Base-by-base conservation (phyloP, 2,797 vertebrate genomes). In the Cyclopterus lumpus region DNA sequence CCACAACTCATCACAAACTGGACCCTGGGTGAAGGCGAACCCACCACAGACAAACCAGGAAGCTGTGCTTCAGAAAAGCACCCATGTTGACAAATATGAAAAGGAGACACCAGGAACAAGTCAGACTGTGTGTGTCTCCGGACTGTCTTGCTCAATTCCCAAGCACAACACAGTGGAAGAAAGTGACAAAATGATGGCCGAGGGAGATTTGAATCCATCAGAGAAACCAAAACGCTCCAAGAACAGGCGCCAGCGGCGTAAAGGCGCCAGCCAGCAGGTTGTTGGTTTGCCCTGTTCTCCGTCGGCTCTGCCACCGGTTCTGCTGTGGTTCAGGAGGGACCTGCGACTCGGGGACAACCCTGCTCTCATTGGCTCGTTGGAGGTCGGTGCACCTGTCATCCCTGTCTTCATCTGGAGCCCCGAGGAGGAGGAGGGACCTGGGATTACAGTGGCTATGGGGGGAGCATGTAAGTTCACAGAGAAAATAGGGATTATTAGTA, bases 321-420 rank as follows among this genome's bases (percentile, higher is more conserved):
- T 95, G 60, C 72, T 95, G 67, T 95, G 94, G 95, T 87, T 94
- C 63, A 86, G 93, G 78, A 93, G 93, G 74, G 94, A 95, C 79
- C 73, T 94, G 69, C 83, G 93, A 48, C 80, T 95, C n/a, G 80
- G 89, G 71, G 94, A 95, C 79, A 95, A 95, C 79, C 94, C 93
- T 30, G 91, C 94, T 76, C 86, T 95, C 2, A 82, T 79, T 46
- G 82, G 79, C 34, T 91, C 92, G 3, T 67, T 95, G 60, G 90
- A 95, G 82, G 11, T 85, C 20, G 93, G 91, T 26, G 92, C 86
- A 8, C 93, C 94, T 0, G 83, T 95, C 66, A 93, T 95, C 34
- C 93, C 94, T 0, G 62, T 94, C 65, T 95, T 93, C 59, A 92
- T 94, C 76, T 95, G 93, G 94, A 92, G 89, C 74, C 80, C 91